phyloP scores from a whole-genome alignment of 2,888 invertebrate species.

The Drosophila prostipennis region DNA sequence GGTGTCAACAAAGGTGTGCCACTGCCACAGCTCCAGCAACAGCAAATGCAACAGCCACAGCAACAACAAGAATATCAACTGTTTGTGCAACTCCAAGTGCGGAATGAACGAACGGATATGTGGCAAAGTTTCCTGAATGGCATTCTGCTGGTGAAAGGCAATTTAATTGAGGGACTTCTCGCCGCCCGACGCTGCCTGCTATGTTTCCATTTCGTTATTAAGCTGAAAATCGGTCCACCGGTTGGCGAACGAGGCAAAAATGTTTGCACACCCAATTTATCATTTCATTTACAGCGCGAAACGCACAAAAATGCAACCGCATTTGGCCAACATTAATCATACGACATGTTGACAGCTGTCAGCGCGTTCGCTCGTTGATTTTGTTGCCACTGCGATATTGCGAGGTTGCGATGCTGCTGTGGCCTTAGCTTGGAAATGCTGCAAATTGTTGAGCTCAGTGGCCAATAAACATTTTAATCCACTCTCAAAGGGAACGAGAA shows the following conservation, averaged over 20 bases:
- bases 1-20: constrained; percentile 51
- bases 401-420: constrained; percentile 19
- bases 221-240: constrained; percentile 45
- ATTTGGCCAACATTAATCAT: constrained; percentile 81
- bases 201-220: constrained; percentile 40
- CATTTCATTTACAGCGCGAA: constrained; percentile 59
- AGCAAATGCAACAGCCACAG: background rate
- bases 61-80: constrained; percentile 20
- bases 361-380: constrained; percentile 61
- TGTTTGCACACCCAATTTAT: constrained; percentile 64
- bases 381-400: constrained; percentile 26
- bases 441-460: constrained; percentile 36
- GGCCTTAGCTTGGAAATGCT: constrained; percentile 2
- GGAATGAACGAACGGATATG: constrained; percentile 41
- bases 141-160: constrained; percentile 41
- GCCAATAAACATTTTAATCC: constrained; percentile 28
- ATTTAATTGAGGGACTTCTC: constrained; percentile 57
- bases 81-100: constrained; percentile 46
- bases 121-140: constrained; percentile 41
- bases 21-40: constrained; percentile 20
- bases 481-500: constrained; percentile 12
- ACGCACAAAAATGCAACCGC: constrained; percentile 58
- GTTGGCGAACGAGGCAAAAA: constrained; percentile 26
- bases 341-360: constrained; percentile 76
- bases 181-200: constrained; percentile 11